phyloP scores from a whole-genome alignment of 2,888 invertebrate genomes.

The Chrysotoxum bicinctum region DNA sequence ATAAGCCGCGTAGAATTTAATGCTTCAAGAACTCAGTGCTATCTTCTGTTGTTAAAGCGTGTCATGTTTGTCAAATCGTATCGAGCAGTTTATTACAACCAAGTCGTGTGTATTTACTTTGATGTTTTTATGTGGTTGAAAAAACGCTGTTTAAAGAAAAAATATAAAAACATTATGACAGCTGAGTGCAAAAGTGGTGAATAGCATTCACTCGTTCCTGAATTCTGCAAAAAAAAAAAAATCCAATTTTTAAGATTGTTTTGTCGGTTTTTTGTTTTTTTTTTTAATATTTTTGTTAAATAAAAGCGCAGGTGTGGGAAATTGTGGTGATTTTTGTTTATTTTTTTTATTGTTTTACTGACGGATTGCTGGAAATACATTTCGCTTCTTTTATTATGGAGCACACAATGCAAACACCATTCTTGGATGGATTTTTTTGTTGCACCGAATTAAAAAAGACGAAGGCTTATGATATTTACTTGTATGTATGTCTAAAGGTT shows the following conservation, averaged over 20 bases:
- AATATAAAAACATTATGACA: conserved; percentile 53
- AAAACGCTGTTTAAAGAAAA: conserved; percentile 27
- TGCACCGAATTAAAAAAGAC: neutral
- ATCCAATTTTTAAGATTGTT: conserved; percentile 42
- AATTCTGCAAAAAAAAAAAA: neutral
- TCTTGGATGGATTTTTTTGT: conserved; percentile 39
- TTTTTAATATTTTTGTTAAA: neutral
- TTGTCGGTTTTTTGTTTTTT: conserved; percentile 10
- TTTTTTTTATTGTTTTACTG: conserved; percentile 37
- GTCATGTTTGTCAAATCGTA: no score
- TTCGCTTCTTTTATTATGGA: conserved; percentile 9
- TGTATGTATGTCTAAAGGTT: neutral
- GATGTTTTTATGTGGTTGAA: conserved; percentile 33
- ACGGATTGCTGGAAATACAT: conserved; percentile 46
- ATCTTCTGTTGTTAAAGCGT: no score
- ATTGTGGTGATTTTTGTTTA: conserved; percentile 17
- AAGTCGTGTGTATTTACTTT: neutral
- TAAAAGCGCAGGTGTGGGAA: conserved; percentile 23
- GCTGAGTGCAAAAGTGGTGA: conserved; percentile 7
- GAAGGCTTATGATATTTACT: neutral
- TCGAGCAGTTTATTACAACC: neutral
- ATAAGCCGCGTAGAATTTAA: no score
- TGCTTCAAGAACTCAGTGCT: no score
- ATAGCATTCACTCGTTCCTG: neutral
- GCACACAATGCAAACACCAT: neutral